phyloP scores from a whole-genome alignment of 2,797 vertebrate species.

The Lacerta agilis region DNA sequence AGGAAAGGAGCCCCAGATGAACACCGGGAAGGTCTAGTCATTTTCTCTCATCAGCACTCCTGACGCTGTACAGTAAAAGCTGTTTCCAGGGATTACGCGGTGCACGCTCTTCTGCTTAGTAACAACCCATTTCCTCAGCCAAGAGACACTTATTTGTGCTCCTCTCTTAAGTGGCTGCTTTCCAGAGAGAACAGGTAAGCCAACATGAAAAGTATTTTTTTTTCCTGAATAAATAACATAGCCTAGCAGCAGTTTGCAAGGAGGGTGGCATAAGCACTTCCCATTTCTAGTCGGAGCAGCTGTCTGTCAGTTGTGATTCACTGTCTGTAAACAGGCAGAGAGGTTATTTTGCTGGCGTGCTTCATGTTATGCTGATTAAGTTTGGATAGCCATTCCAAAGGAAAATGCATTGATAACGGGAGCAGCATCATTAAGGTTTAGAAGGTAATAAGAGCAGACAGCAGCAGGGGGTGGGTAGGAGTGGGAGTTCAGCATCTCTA shows the following conservation, averaged over 20 bases:
- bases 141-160: constrained; percentile 48
- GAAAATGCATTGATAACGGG: constrained; percentile 19
- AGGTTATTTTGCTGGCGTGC: constrained; percentile 17
- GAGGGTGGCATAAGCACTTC: background rate
- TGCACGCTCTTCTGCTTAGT: constrained; percentile 44
- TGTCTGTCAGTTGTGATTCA: constrained; percentile 46
- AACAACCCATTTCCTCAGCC: constrained; percentile 20
- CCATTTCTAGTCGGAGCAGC: background rate
- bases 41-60: constrained; percentile 40
- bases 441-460: constrained; percentile 24
- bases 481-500: constrained; percentile 14
- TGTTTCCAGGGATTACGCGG: constrained; percentile 31
- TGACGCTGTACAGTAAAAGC: constrained; percentile 27
- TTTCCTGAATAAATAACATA: constrained; percentile 30
- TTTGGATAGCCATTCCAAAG: constrained; percentile 17
- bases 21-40: fast-evolving
- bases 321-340: background rate
- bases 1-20: background rate
- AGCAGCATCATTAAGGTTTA: constrained; percentile 13
- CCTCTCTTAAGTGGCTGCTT: constrained; percentile 61
- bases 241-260: background rate
- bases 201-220: constrained; percentile 10
- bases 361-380: constrained; percentile 23
- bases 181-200: constrained; percentile 71
- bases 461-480: background rate